A percentile compares a stretch with the other conserved stretches of the same genome.
phyloP scores from a whole-genome alignment of 2,797 vertebrate genomes.

The Linurgus olivaceus region DNA sequence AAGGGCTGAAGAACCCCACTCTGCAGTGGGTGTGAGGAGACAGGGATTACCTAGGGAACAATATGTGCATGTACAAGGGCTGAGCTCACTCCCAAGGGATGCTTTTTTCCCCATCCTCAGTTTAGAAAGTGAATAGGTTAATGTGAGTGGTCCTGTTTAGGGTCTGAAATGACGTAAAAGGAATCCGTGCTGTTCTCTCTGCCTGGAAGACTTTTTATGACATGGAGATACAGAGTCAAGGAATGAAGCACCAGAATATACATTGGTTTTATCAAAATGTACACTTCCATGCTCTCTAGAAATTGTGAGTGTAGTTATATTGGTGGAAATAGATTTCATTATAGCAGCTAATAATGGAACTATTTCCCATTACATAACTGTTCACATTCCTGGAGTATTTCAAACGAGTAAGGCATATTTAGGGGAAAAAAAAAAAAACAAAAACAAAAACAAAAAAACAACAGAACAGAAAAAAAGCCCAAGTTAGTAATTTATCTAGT shows the following conservation, averaged over 20 bases:
- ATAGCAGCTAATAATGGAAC: background rate
- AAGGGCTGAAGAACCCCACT: background rate
- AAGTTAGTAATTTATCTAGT: background rate
- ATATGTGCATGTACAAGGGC: background rate
- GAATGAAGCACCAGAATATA: background rate
- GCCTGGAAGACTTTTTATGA: background rate
- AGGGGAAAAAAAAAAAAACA: fast-evolving
- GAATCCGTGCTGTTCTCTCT: background rate
- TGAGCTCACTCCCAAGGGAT: background rate
- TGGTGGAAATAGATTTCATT: background rate
- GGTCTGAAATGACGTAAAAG: background rate
- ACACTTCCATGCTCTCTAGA: background rate
- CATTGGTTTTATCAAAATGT: background rate
- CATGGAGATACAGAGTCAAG: background rate
- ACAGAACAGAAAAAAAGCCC: too few species aligned
- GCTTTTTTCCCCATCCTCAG: background rate
- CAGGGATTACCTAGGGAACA: background rate
- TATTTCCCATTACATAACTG: background rate
- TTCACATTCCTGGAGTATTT: background rate
- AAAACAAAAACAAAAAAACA: fast-evolving
- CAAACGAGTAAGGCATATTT: background rate
- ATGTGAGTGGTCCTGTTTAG: fast-evolving
- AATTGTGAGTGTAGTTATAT: background rate
- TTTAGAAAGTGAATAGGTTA: background rate
- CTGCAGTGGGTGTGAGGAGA: background rate